Evolutionary conservation across 2,797 vertebrate species (phyloP).

Genomic region (Pipistrellus nathusii): DNA sequence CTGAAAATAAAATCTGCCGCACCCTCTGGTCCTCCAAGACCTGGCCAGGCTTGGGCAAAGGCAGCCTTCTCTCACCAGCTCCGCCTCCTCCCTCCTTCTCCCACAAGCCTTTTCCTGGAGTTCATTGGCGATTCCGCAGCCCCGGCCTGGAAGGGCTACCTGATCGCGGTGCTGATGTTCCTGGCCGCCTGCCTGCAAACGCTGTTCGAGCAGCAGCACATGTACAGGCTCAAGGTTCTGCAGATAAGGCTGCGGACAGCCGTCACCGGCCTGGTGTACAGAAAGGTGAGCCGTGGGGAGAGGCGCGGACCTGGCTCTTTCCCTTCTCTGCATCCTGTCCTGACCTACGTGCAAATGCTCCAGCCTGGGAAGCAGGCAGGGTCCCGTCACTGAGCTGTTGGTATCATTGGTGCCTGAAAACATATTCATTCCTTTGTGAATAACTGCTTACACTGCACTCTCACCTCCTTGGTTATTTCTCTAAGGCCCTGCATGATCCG

Average conservation of each 20-base stretch:
- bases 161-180: conserved; percentile 93
- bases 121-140: conserved; percentile 91
- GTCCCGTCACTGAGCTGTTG: too few relatives aligned
- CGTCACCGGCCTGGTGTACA: conserved; percentile 95
- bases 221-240: conserved; percentile 94
- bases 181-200: conserved; percentile 94
- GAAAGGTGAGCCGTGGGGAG: conserved; percentile 90
- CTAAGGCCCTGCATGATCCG: not conserved
- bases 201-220: conserved; percentile 94
- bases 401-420: not conserved
- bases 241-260: conserved; percentile 95
- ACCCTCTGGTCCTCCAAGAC: not conserved
- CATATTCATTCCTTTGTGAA: not conserved
- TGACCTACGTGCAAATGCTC: rapidly evolving
- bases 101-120: conserved; percentile 92
- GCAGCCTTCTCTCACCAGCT: not conserved
- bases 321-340: not conserved
- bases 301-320: rapidly evolving
- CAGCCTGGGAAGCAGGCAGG: not conserved
- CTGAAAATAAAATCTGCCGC: too few relatives aligned
- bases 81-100: not conserved
- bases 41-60: not conserved
- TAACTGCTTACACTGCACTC: rapidly evolving
- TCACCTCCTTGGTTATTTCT: not conserved
- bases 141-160: conserved; percentile 94